Base-by-base conservation (phyloP, 2,888 invertebrate species). In the Troides aeacus region DNA sequence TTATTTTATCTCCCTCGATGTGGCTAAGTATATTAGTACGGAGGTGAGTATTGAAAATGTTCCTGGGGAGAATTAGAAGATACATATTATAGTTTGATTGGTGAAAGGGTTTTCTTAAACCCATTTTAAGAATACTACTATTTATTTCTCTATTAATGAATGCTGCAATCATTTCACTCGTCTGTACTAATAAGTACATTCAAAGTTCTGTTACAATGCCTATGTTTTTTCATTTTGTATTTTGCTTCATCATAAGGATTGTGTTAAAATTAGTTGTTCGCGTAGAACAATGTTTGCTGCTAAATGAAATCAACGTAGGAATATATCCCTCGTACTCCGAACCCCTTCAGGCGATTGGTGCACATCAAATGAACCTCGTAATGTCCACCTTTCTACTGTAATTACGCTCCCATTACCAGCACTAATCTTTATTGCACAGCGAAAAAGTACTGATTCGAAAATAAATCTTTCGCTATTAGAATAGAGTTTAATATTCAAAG, bases 351-450 rank as follows among this genome's bases (percentile, higher is more conserved):
- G 83, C 83, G 80, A 83, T 85, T 87, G 87, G 88, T 86, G 87
- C 85, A 84, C 83, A 84, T 83, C 82, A 90, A 91, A 91, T 88
- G 89, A 92, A 91, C 89, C 88, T 89, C 83, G 87, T 86, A 81
- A 86, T 89, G 91, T 91, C 89, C 87, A 89, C 89, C 90, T 92
- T 92, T 92, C 90, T 89, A 84, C 88, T 85, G 87, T 90, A 91
- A 92, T 92, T 92, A 91, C 90, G 86, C 83, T 82, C 86, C 84
- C 84, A 90, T 91, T 90, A 90, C 87, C 84, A 82, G 80, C 85
- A 87, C 89, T 90, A 91, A 91, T 90, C 90, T 89, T 80, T 81
- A 74, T 77, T 78, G 77, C 75, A 74, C 75, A 78, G 70, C 71
- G 23, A 74, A 73, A 39, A 71, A 75, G 74, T 72, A 72, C 72